Percentiles rank a stretch among this genome's conserved stretches.
Evolutionary conservation across 2,113 vertebrate species (phyloP).

Genomic region (Varanus komodoensis): DNA sequence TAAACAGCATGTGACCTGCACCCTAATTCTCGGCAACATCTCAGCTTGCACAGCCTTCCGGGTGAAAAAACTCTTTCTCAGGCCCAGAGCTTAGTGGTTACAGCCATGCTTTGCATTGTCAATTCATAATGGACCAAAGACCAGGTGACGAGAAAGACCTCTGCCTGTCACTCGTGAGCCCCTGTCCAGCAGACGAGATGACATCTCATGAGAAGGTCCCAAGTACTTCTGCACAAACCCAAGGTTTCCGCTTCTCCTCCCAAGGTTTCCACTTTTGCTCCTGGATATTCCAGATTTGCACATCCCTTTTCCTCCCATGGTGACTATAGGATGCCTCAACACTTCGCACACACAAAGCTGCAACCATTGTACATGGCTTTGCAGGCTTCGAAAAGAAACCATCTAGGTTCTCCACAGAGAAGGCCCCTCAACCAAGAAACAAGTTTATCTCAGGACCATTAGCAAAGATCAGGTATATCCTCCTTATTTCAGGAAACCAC

Average conservation of each 20-base stretch:
- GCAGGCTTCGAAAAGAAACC: not conserved
- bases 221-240: too few species aligned
- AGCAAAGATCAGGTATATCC: rapidly evolving
- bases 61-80: not conserved
- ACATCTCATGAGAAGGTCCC: too few species aligned
- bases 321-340: not conserved
- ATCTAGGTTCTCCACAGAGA: not conserved
- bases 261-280: not conserved
- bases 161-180: too few species aligned
- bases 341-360: not conserved
- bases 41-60: not conserved
- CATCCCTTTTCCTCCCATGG: rapidly evolving
- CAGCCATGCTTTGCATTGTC: too few species aligned
- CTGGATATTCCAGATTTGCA: not conserved
- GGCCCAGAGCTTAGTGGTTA: too few species aligned
- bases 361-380: not conserved
- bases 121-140: too few species aligned
- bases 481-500: not conserved
- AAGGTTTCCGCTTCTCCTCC: not conserved
- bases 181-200: too few species aligned
- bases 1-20: not conserved
- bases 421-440: not conserved
- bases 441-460: not conserved
- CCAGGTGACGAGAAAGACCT: too few species aligned
- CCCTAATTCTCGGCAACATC: too few species aligned